Evolutionary conservation across 1,140 invertebrate genomes (phyloP).

Genomic region (Drosophila elegans): DNA sequence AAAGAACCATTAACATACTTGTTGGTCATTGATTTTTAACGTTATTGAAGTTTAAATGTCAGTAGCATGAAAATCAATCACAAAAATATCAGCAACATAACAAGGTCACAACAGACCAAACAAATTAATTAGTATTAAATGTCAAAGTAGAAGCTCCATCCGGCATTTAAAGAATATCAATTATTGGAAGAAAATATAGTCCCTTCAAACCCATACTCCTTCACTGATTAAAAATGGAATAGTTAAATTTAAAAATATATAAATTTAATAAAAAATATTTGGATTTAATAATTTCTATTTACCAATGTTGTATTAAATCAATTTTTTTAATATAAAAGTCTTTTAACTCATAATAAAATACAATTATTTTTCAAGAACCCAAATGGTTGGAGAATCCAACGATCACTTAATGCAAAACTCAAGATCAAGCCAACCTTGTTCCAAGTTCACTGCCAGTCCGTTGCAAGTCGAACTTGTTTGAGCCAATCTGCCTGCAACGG

Average conservation of each 20-base stretch:
- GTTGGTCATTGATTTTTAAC: constrained; percentile 17
- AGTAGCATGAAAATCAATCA: constrained; percentile 29
- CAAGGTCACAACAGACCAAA: constrained; percentile 12
- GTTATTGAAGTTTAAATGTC: constrained; percentile 15
- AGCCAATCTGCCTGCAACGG: constrained; percentile 16
- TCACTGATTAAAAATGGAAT: too few species aligned
- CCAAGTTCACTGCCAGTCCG: constrained; percentile 73
- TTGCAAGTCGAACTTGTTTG: constrained; percentile 34
- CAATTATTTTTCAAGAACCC: not conserved
- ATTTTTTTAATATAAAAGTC: too few species aligned
- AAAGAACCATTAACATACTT: constrained; percentile 22
- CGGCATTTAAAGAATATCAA: not conserved
- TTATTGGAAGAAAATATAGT: not conserved
- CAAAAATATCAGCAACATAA: constrained; percentile 4
- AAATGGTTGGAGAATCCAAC: not conserved
- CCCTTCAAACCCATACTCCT: too few species aligned
- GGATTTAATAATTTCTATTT: too few species aligned
- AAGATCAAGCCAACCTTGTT: constrained; percentile 26
- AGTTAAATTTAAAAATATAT: too few species aligned
- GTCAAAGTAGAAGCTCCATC: constrained; percentile 6
- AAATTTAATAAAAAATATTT: too few species aligned
- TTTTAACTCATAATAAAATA: not conserved
- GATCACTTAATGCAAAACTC: constrained; percentile 5
- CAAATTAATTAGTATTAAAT: constrained; percentile 26
- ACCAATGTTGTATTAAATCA: too few species aligned